These are phyloP conservation scores for Hippocampus kuda DNA, from an alignment of 2,797 vertebrate genomes.

Conservation along the genomic window DNA sequence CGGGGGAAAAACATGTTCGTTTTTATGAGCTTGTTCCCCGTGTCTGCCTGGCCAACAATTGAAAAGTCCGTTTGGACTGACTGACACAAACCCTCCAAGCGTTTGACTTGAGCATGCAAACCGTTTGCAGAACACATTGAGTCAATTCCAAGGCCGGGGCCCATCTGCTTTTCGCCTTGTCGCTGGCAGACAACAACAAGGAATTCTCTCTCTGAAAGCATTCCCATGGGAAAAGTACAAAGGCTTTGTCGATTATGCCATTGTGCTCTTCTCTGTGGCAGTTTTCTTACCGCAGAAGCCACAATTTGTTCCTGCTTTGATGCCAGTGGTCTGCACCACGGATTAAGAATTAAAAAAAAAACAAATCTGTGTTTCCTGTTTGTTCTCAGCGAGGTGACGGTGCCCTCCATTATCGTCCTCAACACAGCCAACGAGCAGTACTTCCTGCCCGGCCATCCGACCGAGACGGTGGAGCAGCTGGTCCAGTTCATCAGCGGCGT, in stretches of 20 bases:
- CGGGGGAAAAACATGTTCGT: slow-evolving; percentile 37
- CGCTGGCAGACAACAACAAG: background rate
- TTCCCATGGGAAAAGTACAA: slow-evolving; percentile 39
- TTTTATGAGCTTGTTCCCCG: slow-evolving; percentile 41
- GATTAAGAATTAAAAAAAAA: slow-evolving; percentile 25
- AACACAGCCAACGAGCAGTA: slow-evolving; percentile 98
- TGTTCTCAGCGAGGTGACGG: slow-evolving; percentile 74
- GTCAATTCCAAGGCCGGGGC: slow-evolving; percentile 15
- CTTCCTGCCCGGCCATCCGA: slow-evolving; percentile 77
- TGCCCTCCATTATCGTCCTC: slow-evolving; percentile 87
- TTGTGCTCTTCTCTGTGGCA: slow-evolving; percentile 27
- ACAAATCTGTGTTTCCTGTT: slow-evolving; percentile 9
- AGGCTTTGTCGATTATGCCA: slow-evolving; percentile 36
- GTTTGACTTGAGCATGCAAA: background rate
- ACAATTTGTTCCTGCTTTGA: slow-evolving; percentile 38
- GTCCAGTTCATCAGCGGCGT: slow-evolving; percentile 85
- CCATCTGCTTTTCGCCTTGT: slow-evolving; percentile 19
- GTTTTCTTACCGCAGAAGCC: slow-evolving; percentile 30
- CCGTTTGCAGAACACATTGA: slow-evolving; percentile 42
- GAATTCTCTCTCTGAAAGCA: slow-evolving; percentile 25
- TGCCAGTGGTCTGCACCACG: slow-evolving; percentile 16
- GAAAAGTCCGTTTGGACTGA: background rate
- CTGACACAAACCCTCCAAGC: background rate
- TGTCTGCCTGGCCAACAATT: background rate
- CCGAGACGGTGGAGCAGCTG: slow-evolving; percentile 78